Evolutionary conservation across 1,140 invertebrate species (phyloP), one percentile per base, ranked within the genome.

Genomic region (Euschistus heros): DNA sequence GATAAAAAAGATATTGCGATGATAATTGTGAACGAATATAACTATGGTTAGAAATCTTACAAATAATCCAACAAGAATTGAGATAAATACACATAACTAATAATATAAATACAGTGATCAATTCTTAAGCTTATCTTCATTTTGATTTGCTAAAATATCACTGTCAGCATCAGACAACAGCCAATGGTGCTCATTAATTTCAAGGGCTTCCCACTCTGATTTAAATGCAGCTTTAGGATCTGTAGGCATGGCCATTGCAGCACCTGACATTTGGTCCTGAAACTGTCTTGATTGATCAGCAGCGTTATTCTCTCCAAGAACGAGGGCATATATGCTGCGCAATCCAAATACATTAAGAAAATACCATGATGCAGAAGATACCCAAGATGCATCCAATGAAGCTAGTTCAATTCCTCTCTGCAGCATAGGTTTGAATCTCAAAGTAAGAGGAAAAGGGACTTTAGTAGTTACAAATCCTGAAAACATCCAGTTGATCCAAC

Each of bases 401-500:
- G 85, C 81, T 30, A 99, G 78, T 76, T 99, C 96, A 64, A 99
- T 89, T 46, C 97, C 97, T 73, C 97, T 80, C 81, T 99, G 97
- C 64, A 99, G 79, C 97, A 99, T 99, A 2, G 96, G 94, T 76
- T 99, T 99, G 75, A 99, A 99, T 30, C 96, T 83, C 30, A 98
- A 79, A 0, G 97, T 99, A 60, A 99, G 75, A 0, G 97, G 97
- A 77, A 99, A 99, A 66, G 97, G 97, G 17, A 99, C 96, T 81
- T 97, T 97, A 17, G 94, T 65, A 20, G 20, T 30, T 27, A 60
- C 63, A 61, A 66, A 66, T 13, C 97, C 97, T 66, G 95, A 98
- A 77, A 99, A 99, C 80, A 98, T 98, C 97, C 97, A 99, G 75
- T 99, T 99, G 70, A 99, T 99, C 97, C 97, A 99, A 17, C 90